phyloP scores from a whole-genome alignment of 2,888 invertebrate species.

The Eumerus sabulonum region DNA sequence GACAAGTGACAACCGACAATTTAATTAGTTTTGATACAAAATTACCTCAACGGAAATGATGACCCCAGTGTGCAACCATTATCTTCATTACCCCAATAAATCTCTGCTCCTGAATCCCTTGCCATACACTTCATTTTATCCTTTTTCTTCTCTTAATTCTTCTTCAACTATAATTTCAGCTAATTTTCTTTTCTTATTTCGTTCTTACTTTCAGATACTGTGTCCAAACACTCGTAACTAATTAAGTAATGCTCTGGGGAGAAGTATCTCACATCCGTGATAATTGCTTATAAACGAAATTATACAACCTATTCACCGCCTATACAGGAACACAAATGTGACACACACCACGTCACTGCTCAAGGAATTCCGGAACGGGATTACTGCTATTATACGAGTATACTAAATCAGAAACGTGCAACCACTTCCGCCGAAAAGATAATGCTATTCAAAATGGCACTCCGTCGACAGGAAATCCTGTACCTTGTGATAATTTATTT shows the following conservation, averaged over 20 bases:
- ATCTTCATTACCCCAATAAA: slow-evolving; percentile 14
- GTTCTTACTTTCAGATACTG: slow-evolving; percentile 30
- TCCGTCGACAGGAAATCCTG: slow-evolving; percentile 42
- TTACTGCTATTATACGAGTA: no score
- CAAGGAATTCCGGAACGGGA: slow-evolving; percentile 18
- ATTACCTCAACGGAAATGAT: slow-evolving; percentile 4
- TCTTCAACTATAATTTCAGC: background rate
- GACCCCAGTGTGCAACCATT: slow-evolving; percentile 1
- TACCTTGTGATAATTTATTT: slow-evolving; percentile 59
- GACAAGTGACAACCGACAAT: background rate
- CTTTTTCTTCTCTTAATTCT: background rate
- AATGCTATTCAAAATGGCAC: slow-evolving; percentile 51
- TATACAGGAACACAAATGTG: slow-evolving; percentile 27
- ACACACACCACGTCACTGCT: slow-evolving; percentile 15
- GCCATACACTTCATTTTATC: background rate
- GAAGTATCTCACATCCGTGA: slow-evolving; percentile 14
- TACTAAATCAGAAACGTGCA: slow-evolving; percentile 30
- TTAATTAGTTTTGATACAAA: slow-evolving; percentile 29
- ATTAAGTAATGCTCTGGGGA: slow-evolving; percentile 43
- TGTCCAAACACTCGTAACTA: slow-evolving; percentile 13
- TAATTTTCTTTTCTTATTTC: slow-evolving; percentile 6
- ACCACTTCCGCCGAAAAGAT: slow-evolving; percentile 12
- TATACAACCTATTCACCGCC: slow-evolving; percentile 19
- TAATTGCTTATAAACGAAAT: slow-evolving; percentile 53
- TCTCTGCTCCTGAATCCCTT: slow-evolving; percentile 2